Base-by-base conservation (phyloP, 92 coral and sea anemone genomes). In the Porites divaricata region DNA sequence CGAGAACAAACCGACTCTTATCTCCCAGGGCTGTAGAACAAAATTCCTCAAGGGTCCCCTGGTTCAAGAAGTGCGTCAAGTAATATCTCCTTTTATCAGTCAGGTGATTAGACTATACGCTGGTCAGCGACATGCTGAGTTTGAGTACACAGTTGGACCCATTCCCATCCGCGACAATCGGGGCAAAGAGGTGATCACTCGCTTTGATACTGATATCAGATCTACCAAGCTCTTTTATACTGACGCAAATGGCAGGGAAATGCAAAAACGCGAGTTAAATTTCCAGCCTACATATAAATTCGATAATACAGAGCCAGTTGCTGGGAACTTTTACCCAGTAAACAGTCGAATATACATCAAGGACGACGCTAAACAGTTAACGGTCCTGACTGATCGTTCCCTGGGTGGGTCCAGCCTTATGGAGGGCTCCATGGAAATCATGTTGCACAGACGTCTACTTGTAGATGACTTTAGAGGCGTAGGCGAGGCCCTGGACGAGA, bases 111-210 rank as follows among this genome's bases (percentile, higher is more conserved):
- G 99, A 54, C 89, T 97, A 22, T 89, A 93, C 57, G 41, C 87
- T 12, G 93, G 87, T 45, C 87, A 93, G 79, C 85, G 91, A 56
- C 85, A 91, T 71, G 99, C 97, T 2, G 97, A 97, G 86, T 97
- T 97, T 82, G 99, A 95, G 81, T 97, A 97, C 88, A 97, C 99
- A 1, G 91, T 97, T 49, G 99, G 99, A 0, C 99, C 99, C 16
- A 97, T 97, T 79, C 98, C 98, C 50, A 70, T 90, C 4, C 89
- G 83, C 17, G 97, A 95, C 63, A 63, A 85, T 1, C 88, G 86
- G 24, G 99, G 99, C 22, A 97, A 95, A 79, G 99, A 97, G 74
- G 72, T 97, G 7, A 95, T 97, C 26, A 82, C 92, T 51, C 90
- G 98, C 20, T 96, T 96, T 73, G 96, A 96, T 81, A 90, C 96